Percentiles rank a stretch among this genome's conserved stretches.
Evolutionary conservation across 2,888 invertebrate species (phyloP).

Genomic region (Liopterus haemorrhoidalis): DNA sequence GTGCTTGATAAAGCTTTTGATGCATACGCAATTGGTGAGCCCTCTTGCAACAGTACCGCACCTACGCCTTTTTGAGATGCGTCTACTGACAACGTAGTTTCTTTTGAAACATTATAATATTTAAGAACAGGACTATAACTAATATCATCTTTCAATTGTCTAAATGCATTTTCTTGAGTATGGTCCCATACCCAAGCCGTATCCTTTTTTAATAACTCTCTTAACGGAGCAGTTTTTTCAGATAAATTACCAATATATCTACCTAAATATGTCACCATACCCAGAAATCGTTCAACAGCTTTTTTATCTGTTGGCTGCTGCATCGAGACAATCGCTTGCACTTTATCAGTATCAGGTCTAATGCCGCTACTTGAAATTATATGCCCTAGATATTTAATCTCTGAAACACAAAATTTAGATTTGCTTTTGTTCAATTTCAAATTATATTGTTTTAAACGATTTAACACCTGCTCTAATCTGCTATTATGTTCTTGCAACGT

Average conservation of each 20-base stretch:
- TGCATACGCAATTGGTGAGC: constrained; percentile 33
- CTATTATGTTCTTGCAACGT: constrained; percentile 3
- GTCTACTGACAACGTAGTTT: constrained; percentile 26
- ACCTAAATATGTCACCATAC: constrained; percentile 29
- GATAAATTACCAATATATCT: constrained; percentile 31
- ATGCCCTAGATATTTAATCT: neutral
- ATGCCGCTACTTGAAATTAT: constrained; percentile 4
- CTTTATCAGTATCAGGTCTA: constrained; percentile 20
- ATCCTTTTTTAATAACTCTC: constrained; percentile 26
- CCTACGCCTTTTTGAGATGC: constrained; percentile 28
- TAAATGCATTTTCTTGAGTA: neutral
- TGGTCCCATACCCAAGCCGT: neutral
- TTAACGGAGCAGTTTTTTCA: constrained; percentile 23
- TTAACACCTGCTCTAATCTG: neutral
- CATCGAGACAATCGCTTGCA: constrained; percentile 24
- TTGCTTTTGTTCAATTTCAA: neutral
- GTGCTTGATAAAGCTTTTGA: constrained; percentile 29
- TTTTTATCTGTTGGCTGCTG: constrained; percentile 22
- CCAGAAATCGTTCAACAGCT: constrained; percentile 30
- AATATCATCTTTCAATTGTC: neutral
- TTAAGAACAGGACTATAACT: neutral
- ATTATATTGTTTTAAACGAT: neutral
- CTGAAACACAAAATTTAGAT: constrained; percentile 1
- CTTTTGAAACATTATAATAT: neutral
- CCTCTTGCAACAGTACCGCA: constrained; percentile 31